A percentile compares a stretch with the other conserved stretches of the same genome.
Conservation (phyloP, 1,140 invertebrate genomes). For the Ceratina australensis region DNA sequence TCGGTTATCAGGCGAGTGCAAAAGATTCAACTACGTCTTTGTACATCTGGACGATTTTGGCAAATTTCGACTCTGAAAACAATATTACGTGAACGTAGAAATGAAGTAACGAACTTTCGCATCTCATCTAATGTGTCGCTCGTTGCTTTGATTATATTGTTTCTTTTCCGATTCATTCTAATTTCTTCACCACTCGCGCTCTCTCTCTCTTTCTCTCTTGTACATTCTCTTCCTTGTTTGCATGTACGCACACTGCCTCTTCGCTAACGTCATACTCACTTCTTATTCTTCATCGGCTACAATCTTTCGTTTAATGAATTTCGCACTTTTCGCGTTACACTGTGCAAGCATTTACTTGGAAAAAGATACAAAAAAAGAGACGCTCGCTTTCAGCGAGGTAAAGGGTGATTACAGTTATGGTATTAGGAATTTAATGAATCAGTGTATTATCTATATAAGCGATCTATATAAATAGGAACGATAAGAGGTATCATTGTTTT, state of each 20-base stretch:
- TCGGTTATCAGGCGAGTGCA: background rate
- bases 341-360: constrained; percentile 35
- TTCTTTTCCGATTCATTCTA: no score
- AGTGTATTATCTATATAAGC: constrained; percentile 43
- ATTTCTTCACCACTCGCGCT: no score
- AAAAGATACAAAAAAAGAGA: constrained; percentile 48
- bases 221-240: background rate
- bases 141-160: no score
- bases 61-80: no score
- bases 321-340: constrained; percentile 24
- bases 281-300: background rate
- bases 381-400: constrained; percentile 29
- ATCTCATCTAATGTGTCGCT: no score
- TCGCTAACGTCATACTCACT: background rate
- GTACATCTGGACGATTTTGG: no score
- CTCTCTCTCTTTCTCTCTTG: background rate
- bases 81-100: no score
- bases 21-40: no score
- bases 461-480: constrained; percentile 58
- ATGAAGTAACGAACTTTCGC: no score
- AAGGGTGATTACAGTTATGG: constrained; percentile 38
- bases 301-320: constrained; percentile 29
- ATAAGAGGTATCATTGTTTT: constrained; percentile 59
- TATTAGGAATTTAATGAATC: constrained; percentile 34
- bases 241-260: no score